Conservation (phyloP, 2,113 vertebrate species). For the Cariama cristata region DNA sequence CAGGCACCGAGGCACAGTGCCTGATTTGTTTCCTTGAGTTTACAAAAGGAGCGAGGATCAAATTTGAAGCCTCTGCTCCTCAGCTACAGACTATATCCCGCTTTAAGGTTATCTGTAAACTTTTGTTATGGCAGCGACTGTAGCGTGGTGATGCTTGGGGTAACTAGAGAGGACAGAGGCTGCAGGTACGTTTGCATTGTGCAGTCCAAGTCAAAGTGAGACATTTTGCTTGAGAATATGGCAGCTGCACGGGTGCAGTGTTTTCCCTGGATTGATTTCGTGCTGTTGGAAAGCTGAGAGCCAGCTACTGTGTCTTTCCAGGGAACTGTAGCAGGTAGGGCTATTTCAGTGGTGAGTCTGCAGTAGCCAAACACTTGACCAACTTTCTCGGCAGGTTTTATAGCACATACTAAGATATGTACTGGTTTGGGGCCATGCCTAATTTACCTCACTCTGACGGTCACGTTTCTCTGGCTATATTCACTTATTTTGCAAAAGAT, state of each 20-base stretch:
- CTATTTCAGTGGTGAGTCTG: neutral
- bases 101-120: neutral
- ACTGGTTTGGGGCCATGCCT: neutral
- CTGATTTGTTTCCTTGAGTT: neutral
- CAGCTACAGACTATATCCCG: too few relatives aligned
- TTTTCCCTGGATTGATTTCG: neutral
- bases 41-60: neutral
- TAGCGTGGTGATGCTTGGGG: neutral
- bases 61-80: neutral
- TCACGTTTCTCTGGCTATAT: neutral
- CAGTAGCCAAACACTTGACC: neutral
- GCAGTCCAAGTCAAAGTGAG: neutral
- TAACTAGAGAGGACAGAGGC: neutral
- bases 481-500: neutral
- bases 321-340: neutral
- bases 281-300: neutral
- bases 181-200: neutral
- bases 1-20: neutral
- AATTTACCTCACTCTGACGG: neutral
- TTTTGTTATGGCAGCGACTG: neutral
- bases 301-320: neutral
- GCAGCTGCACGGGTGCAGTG: neutral
- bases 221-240: rapidly evolving
- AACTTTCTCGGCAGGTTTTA: neutral
- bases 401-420: neutral